Conservation (phyloP, 2,888 invertebrate genomes). For the Cyclophora albipunctata region DNA sequence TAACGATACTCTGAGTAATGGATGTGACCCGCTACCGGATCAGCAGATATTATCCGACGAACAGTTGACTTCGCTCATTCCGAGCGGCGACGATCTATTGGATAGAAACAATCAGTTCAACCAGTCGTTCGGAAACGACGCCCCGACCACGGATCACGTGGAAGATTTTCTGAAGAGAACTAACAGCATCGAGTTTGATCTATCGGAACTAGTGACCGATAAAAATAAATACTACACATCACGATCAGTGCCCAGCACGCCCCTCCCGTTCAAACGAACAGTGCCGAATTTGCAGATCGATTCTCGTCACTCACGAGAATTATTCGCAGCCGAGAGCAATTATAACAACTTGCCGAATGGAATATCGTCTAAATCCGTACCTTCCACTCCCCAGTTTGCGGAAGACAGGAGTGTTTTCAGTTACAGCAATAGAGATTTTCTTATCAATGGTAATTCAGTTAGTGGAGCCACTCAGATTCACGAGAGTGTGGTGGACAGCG, state of each 20-base stretch:
- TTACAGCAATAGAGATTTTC: slow-evolving; percentile 76
- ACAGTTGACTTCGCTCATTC: slow-evolving; percentile 57
- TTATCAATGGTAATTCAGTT: slow-evolving; percentile 77
- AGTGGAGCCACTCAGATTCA: slow-evolving; percentile 42
- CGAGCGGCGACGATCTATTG: slow-evolving; percentile 48
- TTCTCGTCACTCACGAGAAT: slow-evolving; percentile 51
- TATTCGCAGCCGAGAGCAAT: slow-evolving; percentile 45
- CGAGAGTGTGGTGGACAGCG: slow-evolving; percentile 43
- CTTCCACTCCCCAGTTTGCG: slow-evolving; percentile 78
- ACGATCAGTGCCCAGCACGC: slow-evolving; percentile 82
- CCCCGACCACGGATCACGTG: slow-evolving; percentile 45
- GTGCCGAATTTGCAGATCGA: slow-evolving; percentile 55
- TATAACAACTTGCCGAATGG: slow-evolving; percentile 58
- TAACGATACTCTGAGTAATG: slow-evolving; percentile 48
- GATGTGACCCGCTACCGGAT: slow-evolving; percentile 54
- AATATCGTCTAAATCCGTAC: slow-evolving; percentile 82
- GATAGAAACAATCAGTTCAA: slow-evolving; percentile 48
- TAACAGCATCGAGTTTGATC: slow-evolving; percentile 63
- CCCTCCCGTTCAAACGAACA: slow-evolving; percentile 71
- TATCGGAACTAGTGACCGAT: slow-evolving; percentile 52
- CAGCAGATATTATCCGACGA: slow-evolving; percentile 56
- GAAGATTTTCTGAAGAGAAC: slow-evolving; percentile 64
- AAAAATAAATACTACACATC: slow-evolving; percentile 72
- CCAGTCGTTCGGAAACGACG: slow-evolving; percentile 45
- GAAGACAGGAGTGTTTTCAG: slow-evolving; percentile 73